Conservation (phyloP, 2,888 invertebrate species). For the Sminthurides aquaticus region DNA sequence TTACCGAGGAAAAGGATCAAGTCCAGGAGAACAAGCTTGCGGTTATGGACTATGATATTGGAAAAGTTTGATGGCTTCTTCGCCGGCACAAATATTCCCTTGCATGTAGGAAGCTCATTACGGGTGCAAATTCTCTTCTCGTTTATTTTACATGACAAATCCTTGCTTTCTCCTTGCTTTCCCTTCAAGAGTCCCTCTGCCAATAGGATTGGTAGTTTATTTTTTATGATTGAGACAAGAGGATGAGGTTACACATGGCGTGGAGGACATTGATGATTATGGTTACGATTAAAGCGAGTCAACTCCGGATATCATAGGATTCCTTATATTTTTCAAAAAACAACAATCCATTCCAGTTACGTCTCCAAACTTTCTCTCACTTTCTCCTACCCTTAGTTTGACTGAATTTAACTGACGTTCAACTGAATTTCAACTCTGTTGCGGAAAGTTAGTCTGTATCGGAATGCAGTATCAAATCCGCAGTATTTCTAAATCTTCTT, state of each 20-base stretch:
- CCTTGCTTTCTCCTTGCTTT: slow-evolving; percentile 13
- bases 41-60: background rate
- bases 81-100: slow-evolving; percentile 3
- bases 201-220: background rate
- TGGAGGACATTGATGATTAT: background rate
- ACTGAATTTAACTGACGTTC: no score
- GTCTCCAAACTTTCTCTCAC: no score
- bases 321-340: no score
- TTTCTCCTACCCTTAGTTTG: no score
- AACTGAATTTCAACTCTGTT: no score
- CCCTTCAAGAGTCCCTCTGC: slow-evolving; percentile 6
- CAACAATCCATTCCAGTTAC: no score
- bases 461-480: no score
- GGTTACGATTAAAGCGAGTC: background rate
- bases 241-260: background rate
- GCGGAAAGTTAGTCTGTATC: no score
- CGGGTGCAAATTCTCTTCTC: slow-evolving; percentile 20
- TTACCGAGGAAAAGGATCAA: background rate
- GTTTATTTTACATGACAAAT: slow-evolving; percentile 25
- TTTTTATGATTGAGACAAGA: background rate
- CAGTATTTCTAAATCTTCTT: no score
- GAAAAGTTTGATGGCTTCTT: slow-evolving; percentile 1
- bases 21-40: background rate
- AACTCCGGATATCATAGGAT: no score
- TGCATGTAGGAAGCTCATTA: slow-evolving; percentile 25